Evolutionary conservation across 2,797 vertebrate species (phyloP).

Genomic region (Epinephelus coioides): DNA sequence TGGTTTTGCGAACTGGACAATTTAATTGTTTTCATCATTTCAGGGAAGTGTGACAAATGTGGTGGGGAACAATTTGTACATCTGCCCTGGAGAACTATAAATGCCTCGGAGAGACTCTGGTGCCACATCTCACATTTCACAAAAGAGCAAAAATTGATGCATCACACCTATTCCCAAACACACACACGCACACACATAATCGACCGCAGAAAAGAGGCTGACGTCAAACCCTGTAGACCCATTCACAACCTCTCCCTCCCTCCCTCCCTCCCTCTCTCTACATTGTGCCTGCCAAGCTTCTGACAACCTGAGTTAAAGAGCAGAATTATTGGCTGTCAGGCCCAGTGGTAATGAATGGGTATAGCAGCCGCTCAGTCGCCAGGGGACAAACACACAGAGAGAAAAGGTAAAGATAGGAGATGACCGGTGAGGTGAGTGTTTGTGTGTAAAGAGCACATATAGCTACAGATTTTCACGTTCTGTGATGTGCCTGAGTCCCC

Average conservation of each 20-base stretch:
- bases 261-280: constrained; percentile 13
- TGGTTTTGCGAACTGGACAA: constrained; percentile 26
- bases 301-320: constrained; percentile 66
- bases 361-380: constrained; percentile 51
- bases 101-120: constrained; percentile 38
- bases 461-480: not conserved
- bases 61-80: constrained; percentile 18
- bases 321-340: constrained; percentile 67
- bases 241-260: constrained; percentile 67
- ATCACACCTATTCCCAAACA: constrained; percentile 46
- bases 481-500: too few relatives aligned
- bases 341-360: constrained; percentile 58
- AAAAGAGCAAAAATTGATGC: constrained; percentile 63
- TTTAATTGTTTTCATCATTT: constrained; percentile 48
- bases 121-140: constrained; percentile 59
- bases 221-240: constrained; percentile 75
- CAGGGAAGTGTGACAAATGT: constrained; percentile 39
- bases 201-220: constrained; percentile 70
- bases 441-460: not conserved
- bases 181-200: constrained; percentile 53
- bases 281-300: constrained; percentile 61
- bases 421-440: constrained; percentile 6
- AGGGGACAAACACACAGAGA: constrained; percentile 48
- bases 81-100: constrained; percentile 31
- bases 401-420: constrained; percentile 17